Base-by-base conservation (phyloP, 1,140 invertebrate species). In the Drosophila baimaii region DNA sequence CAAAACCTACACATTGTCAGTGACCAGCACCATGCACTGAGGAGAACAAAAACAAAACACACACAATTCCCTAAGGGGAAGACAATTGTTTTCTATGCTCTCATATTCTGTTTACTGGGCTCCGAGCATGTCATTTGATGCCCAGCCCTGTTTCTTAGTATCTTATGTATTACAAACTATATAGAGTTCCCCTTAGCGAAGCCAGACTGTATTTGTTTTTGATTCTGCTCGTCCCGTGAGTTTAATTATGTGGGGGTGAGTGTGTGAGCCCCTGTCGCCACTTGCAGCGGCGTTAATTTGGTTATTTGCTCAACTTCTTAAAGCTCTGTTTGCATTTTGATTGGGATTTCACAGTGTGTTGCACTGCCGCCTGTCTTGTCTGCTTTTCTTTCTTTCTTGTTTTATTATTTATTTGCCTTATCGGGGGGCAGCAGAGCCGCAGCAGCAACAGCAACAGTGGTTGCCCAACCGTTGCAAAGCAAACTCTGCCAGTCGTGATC, bases 291-390 rank as follows among this genome's bases (percentile, higher is more conserved):
- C 54, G 51, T 83, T 89, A 79, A 83, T 82, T 88, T 81, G 44
- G 61, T 54, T 88, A 77, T 73, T 89, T 90, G 72, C 55, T 84
- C 51, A 80, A 78, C 77, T 88, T 70, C 72, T 74, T 77, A 89
- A 78, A 78, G 35, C 55, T 43, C 54, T 88, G 73, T 88, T 89
- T 88, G 79, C 73, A 64, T 64, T 88, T 84, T 89, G 84, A 89
- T 88, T 88, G 85, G 58, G 73, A 44, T 12, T 41, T 64, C 61
- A 17, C 37, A 23, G 47, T 27, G 56, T 73, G 56, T n/a, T 51
- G 19, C 19, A 27, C 33, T 25, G 51, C 12, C 15, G 51, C 12
- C 15, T 21, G 27, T 57, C 17, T 52, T 35, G 44, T 47, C 37
- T 63, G 39, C 9, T 33, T 39, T 57, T 73, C 25, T 31, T 41